A percentile compares a stretch with the other conserved stretches of the same genome.
Evolutionary conservation across 2,113 vertebrate genomes (phyloP).

Genomic region (Epinephelus lanceolatus): DNA sequence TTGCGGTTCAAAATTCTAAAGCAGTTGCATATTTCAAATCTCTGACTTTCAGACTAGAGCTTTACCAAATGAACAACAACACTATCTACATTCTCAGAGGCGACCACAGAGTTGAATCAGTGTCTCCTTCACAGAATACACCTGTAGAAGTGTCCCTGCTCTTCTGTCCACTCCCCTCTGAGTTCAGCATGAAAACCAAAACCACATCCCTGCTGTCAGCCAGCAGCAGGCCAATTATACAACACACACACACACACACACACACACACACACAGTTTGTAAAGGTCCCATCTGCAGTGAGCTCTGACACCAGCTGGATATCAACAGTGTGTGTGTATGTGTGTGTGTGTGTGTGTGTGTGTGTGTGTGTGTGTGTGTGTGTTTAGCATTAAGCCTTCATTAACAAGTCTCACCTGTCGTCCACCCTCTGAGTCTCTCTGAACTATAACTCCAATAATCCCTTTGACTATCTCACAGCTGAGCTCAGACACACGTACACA

Average conservation of each 20-base stretch:
- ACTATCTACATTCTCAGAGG: not conserved
- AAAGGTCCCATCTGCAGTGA: constrained; percentile 42
- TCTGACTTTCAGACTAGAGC: not conserved
- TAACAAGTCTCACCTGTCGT: constrained; percentile 69
- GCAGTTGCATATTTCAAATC: not conserved
- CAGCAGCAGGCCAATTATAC: not conserved
- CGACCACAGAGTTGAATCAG: too few species aligned
- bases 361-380: not conserved
- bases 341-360: constrained; percentile 22
- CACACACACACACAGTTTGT: not conserved
- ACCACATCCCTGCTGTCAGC: constrained; percentile 10
- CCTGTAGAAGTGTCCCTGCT: not conserved
- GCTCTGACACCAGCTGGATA: constrained; percentile 57
- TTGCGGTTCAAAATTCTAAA: not conserved
- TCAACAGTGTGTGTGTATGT: constrained; percentile 4
- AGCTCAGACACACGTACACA: constrained; percentile 33
- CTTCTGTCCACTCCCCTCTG: not conserved
- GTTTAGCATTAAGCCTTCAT: constrained; percentile 53
- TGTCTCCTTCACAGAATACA: not conserved
- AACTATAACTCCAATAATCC: constrained; percentile 58
- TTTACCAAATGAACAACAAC: not conserved
- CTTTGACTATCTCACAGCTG: constrained; percentile 52
- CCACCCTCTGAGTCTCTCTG: constrained; percentile 46
- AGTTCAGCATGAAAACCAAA: constrained; percentile 9
- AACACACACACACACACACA: constrained; percentile 13